Evolutionary conservation across 2,113 vertebrate species (phyloP).

Genomic region (Entelurus aequoreus): DNA sequence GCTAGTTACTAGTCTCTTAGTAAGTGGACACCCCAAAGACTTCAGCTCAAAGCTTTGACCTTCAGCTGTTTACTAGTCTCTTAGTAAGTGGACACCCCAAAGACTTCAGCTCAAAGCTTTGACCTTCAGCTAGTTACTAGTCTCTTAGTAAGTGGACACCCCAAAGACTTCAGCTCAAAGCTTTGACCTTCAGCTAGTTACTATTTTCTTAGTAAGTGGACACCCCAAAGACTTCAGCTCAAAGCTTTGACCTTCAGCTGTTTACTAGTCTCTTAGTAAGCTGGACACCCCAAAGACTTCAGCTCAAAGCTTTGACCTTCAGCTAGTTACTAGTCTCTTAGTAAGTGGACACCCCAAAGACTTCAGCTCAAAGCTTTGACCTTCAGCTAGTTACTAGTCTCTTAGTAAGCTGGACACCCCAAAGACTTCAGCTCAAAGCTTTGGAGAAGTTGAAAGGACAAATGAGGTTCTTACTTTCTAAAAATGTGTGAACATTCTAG

Average conservation of each 20-base stretch:
- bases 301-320: too few species aligned
- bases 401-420: neutral
- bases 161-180: too few species aligned
- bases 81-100: neutral
- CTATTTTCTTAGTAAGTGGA: neutral
- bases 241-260: too few species aligned
- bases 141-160: neutral
- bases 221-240: too few species aligned
- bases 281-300: too few species aligned
- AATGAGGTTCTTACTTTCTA: neutral
- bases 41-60: too few species aligned
- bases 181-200: too few species aligned
- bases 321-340: neutral
- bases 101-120: too few species aligned
- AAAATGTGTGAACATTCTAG: too few species aligned
- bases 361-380: too few species aligned
- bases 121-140: too few species aligned
- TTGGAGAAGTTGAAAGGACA: too few species aligned
- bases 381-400: neutral
- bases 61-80: neutral
- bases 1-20: neutral
- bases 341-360: neutral
- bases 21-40: neutral
- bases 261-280: neutral
- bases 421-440: neutral